phyloP scores from a whole-genome alignment of 1,140 invertebrate species.

The Alviniconcha marisindica region DNA sequence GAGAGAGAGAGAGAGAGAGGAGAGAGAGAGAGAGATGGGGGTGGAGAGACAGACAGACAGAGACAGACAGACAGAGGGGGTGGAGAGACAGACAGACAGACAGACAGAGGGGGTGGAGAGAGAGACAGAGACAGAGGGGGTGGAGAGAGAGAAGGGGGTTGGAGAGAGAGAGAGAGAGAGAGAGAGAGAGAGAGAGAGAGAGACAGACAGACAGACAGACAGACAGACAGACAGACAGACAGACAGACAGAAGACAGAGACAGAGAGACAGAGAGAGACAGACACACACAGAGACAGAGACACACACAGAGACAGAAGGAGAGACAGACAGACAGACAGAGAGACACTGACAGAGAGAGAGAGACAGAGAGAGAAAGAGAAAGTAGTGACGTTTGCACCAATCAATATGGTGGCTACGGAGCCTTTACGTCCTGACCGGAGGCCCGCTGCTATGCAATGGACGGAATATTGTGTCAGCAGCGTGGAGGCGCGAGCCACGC shows the following conservation, averaged over 20 bases:
- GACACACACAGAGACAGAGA: no score
- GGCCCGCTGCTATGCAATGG: no score
- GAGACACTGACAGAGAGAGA: background rate
- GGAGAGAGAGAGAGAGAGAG: background rate
- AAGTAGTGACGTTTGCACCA: no score
- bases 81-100: background rate
- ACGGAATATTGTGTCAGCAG: no score
- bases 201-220: background rate
- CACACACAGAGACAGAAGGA: no score
- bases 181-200: background rate
- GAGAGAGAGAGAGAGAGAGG: slow-evolving; percentile 11
- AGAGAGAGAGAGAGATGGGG: background rate
- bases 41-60: background rate
- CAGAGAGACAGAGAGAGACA: no score
- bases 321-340: no score
- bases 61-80: background rate
- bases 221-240: background rate
- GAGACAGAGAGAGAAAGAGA: background rate
- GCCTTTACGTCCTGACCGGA: no score
- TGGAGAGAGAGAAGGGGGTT: background rate
- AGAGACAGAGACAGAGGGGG: background rate
- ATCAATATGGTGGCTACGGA: no score
- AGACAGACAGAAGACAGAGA: background rate
- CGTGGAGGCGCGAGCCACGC: no score
- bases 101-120: background rate